Evolutionary conservation across 2,888 invertebrate genomes (phyloP), one percentile per base, ranked within the genome.

Genomic region (Meloe dianella): DNA sequence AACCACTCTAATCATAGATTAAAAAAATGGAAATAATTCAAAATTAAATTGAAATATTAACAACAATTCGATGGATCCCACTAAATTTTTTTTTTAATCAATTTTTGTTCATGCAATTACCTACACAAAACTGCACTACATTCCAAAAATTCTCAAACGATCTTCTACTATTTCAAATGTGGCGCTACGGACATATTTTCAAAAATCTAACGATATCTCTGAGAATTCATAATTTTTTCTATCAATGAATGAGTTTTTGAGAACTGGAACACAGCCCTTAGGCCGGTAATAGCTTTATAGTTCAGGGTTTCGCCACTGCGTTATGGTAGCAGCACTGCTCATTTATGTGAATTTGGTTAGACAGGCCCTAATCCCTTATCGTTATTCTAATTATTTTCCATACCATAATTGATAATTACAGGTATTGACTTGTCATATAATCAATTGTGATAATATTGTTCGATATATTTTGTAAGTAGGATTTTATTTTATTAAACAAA

Each of bases 281-380:
- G 62, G 54, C 65, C 60, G 57, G 64, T 66, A 63, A 66, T 69
- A 66, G 60, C 67, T 24, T 61, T 60, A 64, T 75, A 76, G 75
- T 76, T 76, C 73, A 64, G 67, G 65, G 60, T 59, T 74, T 68
- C 63, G 57, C 73, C 75, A 70, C 65, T 60, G 57, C 27, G 59
- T 62, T 64, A 61, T 73, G 14, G 65, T 61, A 68, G 74, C 76
- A 76, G 73, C 75, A 75, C 75, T 63, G 65, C 60, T 47, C 47
- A 47, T 3, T 47, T 22, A 9, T 9, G 20, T 47, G 20, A 41
- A 41, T 41, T n/a, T n/a, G 6, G 6, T 17, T 20, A n/a, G n/a
- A 41, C 41, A n/a, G n/a, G n/a, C 41, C 41, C 41, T n/a, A 41
- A 2, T 41, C n/a, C 41, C 41, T 41, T 32, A 32, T 32, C 32